Conservation (phyloP, 2,113 vertebrate genomes). For the Kobus ellipsiprymnus region DNA sequence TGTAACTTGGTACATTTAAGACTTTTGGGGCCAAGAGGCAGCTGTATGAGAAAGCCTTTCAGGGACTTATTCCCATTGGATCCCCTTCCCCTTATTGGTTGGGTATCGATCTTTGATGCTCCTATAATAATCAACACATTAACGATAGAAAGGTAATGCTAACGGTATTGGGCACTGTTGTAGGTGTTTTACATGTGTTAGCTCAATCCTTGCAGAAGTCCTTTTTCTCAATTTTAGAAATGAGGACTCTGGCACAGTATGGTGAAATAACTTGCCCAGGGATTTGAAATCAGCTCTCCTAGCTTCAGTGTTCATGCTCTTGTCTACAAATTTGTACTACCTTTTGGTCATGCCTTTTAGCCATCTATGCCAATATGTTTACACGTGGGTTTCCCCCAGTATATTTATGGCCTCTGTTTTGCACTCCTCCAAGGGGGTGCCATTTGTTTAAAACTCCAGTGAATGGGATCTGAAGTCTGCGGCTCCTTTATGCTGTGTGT, state of each 20-base stretch:
- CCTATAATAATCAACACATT: not conserved
- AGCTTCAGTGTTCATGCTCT: not conserved
- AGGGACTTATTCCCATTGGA: not conserved
- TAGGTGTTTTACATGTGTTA: not conserved
- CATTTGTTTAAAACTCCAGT: not conserved
- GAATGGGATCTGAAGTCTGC: not conserved
- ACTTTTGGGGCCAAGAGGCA: not conserved
- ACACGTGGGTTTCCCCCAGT: not conserved
- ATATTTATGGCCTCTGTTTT: not conserved
- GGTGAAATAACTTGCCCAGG: not conserved
- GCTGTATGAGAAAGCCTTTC: not conserved
- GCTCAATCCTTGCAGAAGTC: not conserved
- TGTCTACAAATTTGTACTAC: not conserved
- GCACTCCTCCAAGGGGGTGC: not conserved
- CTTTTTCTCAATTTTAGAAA: not conserved
- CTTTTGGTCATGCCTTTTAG: not conserved
- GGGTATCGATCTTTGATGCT: not conserved
- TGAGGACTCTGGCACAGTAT: not conserved
- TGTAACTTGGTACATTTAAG: not conserved
- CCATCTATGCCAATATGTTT: not conserved
- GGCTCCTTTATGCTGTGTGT: not conserved
- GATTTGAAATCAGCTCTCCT: not conserved
- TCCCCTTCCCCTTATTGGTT: not conserved
- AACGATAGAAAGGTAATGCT: not conserved
- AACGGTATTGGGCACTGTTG: rapidly evolving